These are phyloP conservation scores for Drosophila seguyi DNA, from an alignment of 1,140 invertebrate species.

Conservation along the genomic window DNA sequence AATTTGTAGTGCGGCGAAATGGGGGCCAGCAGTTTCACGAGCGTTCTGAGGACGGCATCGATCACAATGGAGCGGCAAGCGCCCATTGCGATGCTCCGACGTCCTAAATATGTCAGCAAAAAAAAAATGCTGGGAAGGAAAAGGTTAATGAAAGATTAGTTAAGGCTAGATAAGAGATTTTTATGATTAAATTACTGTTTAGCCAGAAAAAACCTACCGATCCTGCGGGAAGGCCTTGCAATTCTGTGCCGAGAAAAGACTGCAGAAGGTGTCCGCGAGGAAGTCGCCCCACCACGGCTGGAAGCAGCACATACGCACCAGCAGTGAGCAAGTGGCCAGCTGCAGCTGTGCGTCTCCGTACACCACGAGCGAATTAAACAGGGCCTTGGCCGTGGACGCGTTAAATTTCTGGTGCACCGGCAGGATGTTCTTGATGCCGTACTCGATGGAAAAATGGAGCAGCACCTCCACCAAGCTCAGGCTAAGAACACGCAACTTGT, in stretches of 20 bases:
- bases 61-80: conserved; percentile 88
- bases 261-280: conserved; percentile 91
- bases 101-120: conserved; percentile 93
- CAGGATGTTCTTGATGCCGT: conserved; percentile 85
- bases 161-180: not conserved
- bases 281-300: conserved; percentile 96
- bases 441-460: conserved; percentile 89
- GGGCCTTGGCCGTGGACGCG: conserved; percentile 87
- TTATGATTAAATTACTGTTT: not conserved
- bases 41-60: conserved; percentile 88
- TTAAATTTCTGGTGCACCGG: conserved; percentile 87
- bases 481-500: conserved; percentile 92
- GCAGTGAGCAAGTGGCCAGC: conserved; percentile 88
- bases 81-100: conserved; percentile 90
- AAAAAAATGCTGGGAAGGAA: conserved; percentile 91
- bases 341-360: conserved; percentile 83
- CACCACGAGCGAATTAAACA: conserved; percentile 88
- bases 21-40: conserved; percentile 87
- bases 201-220: conserved; percentile 87
- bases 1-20: conserved; percentile 85
- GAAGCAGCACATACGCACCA: conserved; percentile 91
- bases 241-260: conserved; percentile 92
- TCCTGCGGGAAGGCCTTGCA: conserved; percentile 93
- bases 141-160: conserved; percentile 19
- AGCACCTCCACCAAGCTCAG: conserved; percentile 93